Conservation (phyloP, 2,888 invertebrate genomes). For the Dorcus parallelipipedus region DNA sequence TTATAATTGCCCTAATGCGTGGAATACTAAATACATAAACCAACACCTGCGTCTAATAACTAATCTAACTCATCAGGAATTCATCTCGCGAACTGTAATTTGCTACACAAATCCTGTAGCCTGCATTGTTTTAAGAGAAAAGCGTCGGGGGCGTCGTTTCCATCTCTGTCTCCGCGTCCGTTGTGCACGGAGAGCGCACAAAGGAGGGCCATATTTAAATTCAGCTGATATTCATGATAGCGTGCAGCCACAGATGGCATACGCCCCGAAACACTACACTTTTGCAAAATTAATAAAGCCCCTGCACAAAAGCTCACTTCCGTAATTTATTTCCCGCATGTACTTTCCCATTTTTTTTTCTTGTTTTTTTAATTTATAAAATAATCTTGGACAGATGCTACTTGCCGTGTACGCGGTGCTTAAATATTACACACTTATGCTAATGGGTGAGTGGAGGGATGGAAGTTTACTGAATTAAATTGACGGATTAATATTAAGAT, state of each 20-base stretch:
- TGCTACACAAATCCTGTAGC: slow-evolving; percentile 37
- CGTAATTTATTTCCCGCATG: slow-evolving; percentile 6
- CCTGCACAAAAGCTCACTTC: slow-evolving; percentile 9
- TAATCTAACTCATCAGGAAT: slow-evolving; percentile 43
- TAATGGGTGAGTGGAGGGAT: no score
- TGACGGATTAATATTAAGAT: no score
- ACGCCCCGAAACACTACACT: slow-evolving; percentile 15
- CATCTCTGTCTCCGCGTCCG: slow-evolving; percentile 3
- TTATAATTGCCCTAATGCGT: slow-evolving; percentile 7
- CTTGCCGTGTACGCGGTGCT: neutral
- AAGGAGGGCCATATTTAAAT: slow-evolving; percentile 12
- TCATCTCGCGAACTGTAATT: slow-evolving; percentile 45
- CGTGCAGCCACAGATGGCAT: slow-evolving; percentile 17
- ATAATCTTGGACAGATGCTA: slow-evolving; percentile 15
- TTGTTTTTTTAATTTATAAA: slow-evolving; percentile 9
- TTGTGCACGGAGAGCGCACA: slow-evolving; percentile 2
- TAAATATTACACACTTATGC: no score
- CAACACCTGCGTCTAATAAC: slow-evolving; percentile 41
- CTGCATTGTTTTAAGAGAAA: slow-evolving; percentile 16
- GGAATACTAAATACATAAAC: slow-evolving; percentile 13
- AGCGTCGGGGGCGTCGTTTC: slow-evolving; percentile 7
- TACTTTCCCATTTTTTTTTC: neutral
- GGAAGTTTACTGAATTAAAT: no score
- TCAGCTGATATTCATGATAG: slow-evolving; percentile 17
- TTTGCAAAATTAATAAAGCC: slow-evolving; percentile 19